phyloP scores from a whole-genome alignment of 2,888 invertebrate species.

The Sericinus montela region DNA sequence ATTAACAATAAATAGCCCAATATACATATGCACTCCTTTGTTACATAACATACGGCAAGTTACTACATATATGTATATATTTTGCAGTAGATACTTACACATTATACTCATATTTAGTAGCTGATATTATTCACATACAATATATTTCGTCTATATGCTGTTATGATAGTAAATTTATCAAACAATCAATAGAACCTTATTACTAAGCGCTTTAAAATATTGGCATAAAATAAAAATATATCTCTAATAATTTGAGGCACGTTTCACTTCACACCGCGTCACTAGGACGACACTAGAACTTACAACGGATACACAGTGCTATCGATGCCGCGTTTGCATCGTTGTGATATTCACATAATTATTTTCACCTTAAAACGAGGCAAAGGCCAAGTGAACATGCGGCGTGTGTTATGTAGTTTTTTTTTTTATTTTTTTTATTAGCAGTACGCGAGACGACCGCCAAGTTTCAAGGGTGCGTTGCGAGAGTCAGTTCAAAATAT shows the following conservation, averaged over 20 bases:
- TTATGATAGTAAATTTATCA: conserved; percentile 3
- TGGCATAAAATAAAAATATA: conserved; percentile 36
- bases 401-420: conserved; percentile 8
- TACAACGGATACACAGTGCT: conserved; percentile 1
- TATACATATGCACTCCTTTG: conserved; percentile 2
- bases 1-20: background rate
- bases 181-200: conserved; percentile 23
- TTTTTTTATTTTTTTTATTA: too few relatives aligned
- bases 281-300: conserved; percentile 3
- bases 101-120: background rate
- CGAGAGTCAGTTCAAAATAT: conserved; percentile 15
- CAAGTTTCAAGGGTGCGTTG: background rate
- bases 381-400: conserved; percentile 29
- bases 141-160: too few relatives aligned
- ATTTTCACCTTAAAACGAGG: conserved; percentile 34
- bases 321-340: background rate
- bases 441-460: background rate
- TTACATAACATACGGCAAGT: background rate
- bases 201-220: conserved; percentile 28
- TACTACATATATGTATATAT: background rate
- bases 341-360: conserved; percentile 13
- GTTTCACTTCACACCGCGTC: conserved; percentile 24
- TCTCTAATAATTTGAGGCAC: conserved; percentile 36
- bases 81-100: conserved; percentile 2
- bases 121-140: background rate